A percentile compares a stretch with the other conserved stretches of the same genome.
Evolutionary conservation across 2,797 vertebrate species (phyloP).

Genomic region (Chaetodon trifasciatus): DNA sequence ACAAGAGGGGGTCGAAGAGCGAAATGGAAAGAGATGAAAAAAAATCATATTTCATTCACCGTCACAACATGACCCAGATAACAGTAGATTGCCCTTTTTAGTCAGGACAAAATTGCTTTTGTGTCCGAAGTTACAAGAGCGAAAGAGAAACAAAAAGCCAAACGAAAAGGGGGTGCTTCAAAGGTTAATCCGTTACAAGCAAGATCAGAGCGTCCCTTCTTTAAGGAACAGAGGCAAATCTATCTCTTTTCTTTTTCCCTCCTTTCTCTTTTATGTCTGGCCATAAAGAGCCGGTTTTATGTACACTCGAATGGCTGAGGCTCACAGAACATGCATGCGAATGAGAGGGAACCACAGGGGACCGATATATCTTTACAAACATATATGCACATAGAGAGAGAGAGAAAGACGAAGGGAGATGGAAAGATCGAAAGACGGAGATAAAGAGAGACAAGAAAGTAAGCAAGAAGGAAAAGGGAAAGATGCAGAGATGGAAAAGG

Average conservation of each 20-base stretch:
- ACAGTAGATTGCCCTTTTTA: constrained; percentile 78
- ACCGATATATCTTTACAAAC: constrained; percentile 82
- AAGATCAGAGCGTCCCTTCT: constrained; percentile 78
- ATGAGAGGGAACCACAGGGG: constrained; percentile 80
- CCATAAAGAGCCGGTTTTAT: constrained; percentile 86
- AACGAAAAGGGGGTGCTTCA: constrained; percentile 68
- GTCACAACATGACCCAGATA: constrained; percentile 80
- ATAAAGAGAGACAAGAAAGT: constrained; percentile 56
- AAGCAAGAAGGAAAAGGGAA: constrained; percentile 29
- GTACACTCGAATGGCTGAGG: constrained; percentile 84
- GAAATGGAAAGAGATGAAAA: constrained; percentile 51
- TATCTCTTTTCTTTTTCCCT: constrained; percentile 73
- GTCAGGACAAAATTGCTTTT: constrained; percentile 74
- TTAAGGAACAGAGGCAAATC: constrained; percentile 82
- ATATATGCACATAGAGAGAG: constrained; percentile 71
- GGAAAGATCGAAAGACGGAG: constrained; percentile 49
- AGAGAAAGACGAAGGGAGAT: constrained; percentile 16
- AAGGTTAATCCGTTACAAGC: constrained; percentile 82
- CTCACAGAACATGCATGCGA: constrained; percentile 85
- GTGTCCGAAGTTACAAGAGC: constrained; percentile 72
- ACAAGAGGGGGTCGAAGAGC: constrained; percentile 50
- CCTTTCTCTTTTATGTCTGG: constrained; percentile 82
- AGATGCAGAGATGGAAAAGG: constrained; percentile 50
- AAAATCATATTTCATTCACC: constrained; percentile 81
- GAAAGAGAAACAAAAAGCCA: constrained; percentile 69